Evolutionary conservation across 2,888 invertebrate genomes (phyloP), one percentile per base, ranked within the genome.

Genomic region (Metopia argyrocephala): DNA sequence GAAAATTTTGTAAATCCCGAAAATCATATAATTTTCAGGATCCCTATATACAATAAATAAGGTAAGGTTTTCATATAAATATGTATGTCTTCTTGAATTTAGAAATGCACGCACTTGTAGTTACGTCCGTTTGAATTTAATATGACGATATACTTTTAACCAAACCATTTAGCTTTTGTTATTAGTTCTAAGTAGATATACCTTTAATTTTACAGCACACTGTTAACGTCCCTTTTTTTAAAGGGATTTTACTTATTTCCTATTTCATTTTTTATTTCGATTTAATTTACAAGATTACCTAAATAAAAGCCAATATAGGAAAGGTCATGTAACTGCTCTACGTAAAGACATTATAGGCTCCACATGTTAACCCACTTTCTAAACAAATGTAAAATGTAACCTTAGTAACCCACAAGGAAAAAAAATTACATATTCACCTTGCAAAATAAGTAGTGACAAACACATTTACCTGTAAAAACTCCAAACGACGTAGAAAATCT

Each of bases 401-500:
- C 52, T 38, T 66, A 62, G 81, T 28, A 74, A 70, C 81, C 21
- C n/a, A 1, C 9, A 20, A 31, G 20, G 54, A 28, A 75, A 50
- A 7, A 1, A 12, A 31, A 66, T 21, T 21, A 5, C 1, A 7
- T 12, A 27, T 20, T 6, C 18, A 5, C 23, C 25, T n/a, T 3
- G 20, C 5, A 64, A 28, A n/a, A n/a, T n/a, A n/a, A n/a, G n/a
- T n/a, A 12, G 48, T 9, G 23, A 15, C 15, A 62, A 48, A 28
- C 27, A 25, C 12, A 82, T 83, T 86, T 87, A 96, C 97, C 94
- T 96, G 95, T 68, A 98, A 91, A 90, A 97, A 97, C n/a, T 92
- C 92, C 12, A 98, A 91, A 83, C 98, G 93, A 0, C 93, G 93
- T n/a, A 97, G 90, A 85, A 98, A 94, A 89, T 98, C 98, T 83